Percentiles rank a stretch among this genome's conserved stretches.
phyloP scores from a whole-genome alignment of 2,797 vertebrate genomes.

The Esox lucius region DNA sequence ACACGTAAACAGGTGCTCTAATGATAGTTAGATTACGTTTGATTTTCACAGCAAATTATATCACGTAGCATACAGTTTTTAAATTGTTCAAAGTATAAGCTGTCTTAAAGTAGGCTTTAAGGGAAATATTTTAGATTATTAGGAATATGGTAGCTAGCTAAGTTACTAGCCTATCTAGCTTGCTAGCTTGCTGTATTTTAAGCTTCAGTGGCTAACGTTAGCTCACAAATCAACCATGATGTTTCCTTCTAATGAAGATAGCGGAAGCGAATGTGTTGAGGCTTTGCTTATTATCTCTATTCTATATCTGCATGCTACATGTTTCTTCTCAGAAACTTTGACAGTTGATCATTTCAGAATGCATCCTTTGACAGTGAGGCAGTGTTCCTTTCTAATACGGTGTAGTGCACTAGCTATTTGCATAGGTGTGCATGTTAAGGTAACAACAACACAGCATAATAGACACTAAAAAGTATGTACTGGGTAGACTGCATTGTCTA shows the following conservation, averaged over 20 bases:
- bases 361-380: not conserved
- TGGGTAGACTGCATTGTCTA: not conserved
- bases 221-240: not conserved
- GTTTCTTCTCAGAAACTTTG: not conserved
- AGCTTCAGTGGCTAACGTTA: not conserved
- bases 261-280: constrained; percentile 33
- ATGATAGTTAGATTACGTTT: not conserved
- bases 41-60: not conserved
- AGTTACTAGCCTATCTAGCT: not conserved
- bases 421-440: not conserved
- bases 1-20: not conserved
- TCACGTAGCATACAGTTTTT: not conserved
- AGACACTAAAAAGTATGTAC: not conserved
- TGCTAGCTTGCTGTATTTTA: not conserved
- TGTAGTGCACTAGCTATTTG: not conserved
- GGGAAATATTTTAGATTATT: not conserved
- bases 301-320: not conserved
- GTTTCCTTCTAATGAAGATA: constrained; percentile 13
- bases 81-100: not conserved
- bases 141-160: not conserved
- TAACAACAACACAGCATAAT: too few relatives aligned
- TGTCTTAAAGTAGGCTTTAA: not conserved
- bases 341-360: not conserved
- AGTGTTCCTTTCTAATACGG: not conserved
- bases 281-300: not conserved